Percentiles rank a stretch among this genome's conserved stretches.
phyloP scores from a whole-genome alignment of 2,797 vertebrate genomes.

The Champsocephalus esox region DNA sequence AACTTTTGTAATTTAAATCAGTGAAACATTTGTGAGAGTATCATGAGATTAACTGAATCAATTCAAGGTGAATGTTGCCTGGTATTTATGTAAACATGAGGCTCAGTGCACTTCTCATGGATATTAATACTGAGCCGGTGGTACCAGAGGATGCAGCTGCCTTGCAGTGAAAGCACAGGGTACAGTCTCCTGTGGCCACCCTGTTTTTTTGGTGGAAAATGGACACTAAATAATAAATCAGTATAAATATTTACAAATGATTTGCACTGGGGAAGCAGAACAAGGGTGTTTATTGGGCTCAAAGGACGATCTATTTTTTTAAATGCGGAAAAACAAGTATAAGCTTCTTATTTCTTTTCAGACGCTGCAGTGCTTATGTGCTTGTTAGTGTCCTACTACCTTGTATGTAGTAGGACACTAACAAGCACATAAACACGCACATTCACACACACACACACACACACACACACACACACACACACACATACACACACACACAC shows the following conservation, averaged over 20 bases:
- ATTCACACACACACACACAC: constrained; percentile 26
- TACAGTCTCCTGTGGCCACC: constrained; percentile 46
- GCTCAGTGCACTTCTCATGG: constrained; percentile 38
- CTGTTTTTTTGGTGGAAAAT: constrained; percentile 34
- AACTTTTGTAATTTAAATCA: constrained; percentile 39
- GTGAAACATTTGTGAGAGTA: constrained; percentile 14
- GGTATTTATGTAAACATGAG: constrained; percentile 57
- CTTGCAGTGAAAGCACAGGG: constrained; percentile 42
- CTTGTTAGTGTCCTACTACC: too few relatives aligned
- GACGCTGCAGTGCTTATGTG: neutral
- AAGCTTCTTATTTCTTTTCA: neutral
- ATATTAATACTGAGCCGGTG: constrained; percentile 44
- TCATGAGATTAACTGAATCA: constrained; percentile 35
- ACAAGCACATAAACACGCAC: constrained; percentile 12
- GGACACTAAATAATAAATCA: constrained; percentile 66
- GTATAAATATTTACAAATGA: constrained; percentile 68
- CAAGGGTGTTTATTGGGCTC: constrained; percentile 19
- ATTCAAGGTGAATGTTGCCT: constrained; percentile 44
- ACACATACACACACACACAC: constrained; percentile 9
- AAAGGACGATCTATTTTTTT: neutral
- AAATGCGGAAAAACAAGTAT: constrained; percentile 4
- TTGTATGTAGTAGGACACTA: constrained; percentile 39
- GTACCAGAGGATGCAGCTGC: constrained; percentile 43
- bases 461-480: constrained; percentile 25
- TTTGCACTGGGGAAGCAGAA: constrained; percentile 27